Conservation (phyloP, 2,888 invertebrate genomes). For the Shargacucullia verbasci region DNA sequence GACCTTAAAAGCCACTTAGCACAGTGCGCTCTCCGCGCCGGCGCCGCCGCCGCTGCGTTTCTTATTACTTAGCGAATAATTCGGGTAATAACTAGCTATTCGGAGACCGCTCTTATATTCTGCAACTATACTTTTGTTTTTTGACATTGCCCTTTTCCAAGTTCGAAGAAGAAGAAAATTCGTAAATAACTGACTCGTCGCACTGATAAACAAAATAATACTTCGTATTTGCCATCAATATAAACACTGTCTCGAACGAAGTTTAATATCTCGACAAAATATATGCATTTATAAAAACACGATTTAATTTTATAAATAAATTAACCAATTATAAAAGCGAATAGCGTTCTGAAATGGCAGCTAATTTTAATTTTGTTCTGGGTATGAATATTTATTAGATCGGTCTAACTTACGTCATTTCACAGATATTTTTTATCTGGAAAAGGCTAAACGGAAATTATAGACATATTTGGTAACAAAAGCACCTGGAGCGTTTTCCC, state of each 20-base stretch:
- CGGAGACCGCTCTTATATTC: constrained; percentile 36
- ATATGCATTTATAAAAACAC: constrained; percentile 22
- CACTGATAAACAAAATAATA: neutral
- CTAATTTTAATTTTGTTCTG: constrained; percentile 31
- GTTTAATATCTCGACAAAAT: constrained; percentile 19
- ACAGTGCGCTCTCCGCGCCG: constrained; percentile 72
- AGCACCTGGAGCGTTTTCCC: constrained; percentile 54
- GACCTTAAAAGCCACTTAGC: constrained; percentile 88
- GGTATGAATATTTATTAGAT: constrained; percentile 19
- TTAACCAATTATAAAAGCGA: constrained; percentile 37
- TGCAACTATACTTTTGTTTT: constrained; percentile 26
- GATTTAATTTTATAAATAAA: constrained; percentile 29
- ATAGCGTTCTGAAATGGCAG: constrained; percentile 22
- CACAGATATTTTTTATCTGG: constrained; percentile 21
- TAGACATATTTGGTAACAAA: constrained; percentile 48
- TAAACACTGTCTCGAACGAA: constrained; percentile 13
- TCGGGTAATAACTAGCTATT: constrained; percentile 70
- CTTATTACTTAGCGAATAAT: constrained; percentile 82
- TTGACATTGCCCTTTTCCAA: constrained; percentile 17
- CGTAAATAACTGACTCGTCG: neutral
- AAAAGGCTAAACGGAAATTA: constrained; percentile 42
- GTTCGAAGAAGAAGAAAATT: neutral
- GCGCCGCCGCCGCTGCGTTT: constrained; percentile 76
- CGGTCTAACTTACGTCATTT: constrained; percentile 24
- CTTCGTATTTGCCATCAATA: neutral